Conservation (phyloP, 1,140 invertebrate species). For the Drosophila nikananu region DNA sequence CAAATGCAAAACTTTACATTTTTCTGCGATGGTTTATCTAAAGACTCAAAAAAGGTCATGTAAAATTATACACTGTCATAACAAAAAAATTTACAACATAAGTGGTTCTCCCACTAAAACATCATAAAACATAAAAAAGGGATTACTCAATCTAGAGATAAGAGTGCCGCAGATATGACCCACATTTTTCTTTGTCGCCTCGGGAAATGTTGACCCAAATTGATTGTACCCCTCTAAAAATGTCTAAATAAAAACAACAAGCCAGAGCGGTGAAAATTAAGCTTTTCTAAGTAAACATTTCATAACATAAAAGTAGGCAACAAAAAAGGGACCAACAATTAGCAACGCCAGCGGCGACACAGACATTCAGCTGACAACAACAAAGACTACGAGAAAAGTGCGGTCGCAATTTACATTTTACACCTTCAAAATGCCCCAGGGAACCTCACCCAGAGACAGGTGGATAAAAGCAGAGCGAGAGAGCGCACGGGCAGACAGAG, state of each 20-base stretch:
- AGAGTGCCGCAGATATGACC: conserved; percentile 12
- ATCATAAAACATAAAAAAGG: not conserved
- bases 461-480: not conserved
- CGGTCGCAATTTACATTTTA: conserved; percentile 76
- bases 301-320: conserved; percentile 42
- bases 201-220: conserved; percentile 36
- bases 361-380: conserved; percentile 12
- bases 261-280: conserved; percentile 10
- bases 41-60: not conserved
- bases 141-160: conserved; percentile 16
- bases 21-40: not conserved
- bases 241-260: conserved; percentile 18
- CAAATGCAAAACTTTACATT: not conserved
- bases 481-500: not conserved
- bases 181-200: not conserved
- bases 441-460: conserved; percentile 11
- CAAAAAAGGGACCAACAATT: conserved; percentile 43
- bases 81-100: not conserved
- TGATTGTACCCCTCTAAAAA: conserved; percentile 25
- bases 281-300: conserved; percentile 20
- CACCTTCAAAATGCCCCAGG: conserved; percentile 64
- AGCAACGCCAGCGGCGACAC: conserved; percentile 17
- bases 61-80: not conserved
- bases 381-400: conserved; percentile 25
- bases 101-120: not conserved